phyloP scores from a whole-genome alignment of 2,797 vertebrate genomes.

The Momotus momota region DNA sequence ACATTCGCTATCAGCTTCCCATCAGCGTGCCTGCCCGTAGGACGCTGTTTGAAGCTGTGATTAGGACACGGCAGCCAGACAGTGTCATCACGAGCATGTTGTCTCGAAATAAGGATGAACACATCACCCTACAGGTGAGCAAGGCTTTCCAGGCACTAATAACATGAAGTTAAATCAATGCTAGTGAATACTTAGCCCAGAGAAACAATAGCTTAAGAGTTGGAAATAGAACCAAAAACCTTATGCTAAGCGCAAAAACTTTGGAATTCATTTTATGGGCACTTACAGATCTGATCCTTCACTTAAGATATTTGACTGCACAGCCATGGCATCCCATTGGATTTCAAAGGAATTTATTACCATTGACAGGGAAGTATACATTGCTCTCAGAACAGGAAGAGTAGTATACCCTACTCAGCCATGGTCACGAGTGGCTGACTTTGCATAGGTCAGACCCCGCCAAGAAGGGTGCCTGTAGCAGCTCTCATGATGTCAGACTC shows the following conservation, averaged over 20 bases:
- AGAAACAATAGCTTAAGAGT: background rate
- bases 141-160: background rate
- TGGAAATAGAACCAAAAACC: background rate
- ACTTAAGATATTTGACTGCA: background rate
- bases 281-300: background rate
- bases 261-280: background rate
- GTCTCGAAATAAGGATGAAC: constrained; percentile 84
- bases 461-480: background rate
- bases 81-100: constrained; percentile 82
- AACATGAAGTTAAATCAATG: background rate
- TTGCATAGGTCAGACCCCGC: background rate
- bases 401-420: background rate
- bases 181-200: background rate
- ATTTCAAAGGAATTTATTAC: background rate
- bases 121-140: constrained; percentile 87
- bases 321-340: background rate
- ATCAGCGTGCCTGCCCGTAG: constrained; percentile 77
- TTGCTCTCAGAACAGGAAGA: background rate
- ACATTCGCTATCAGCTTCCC: constrained; percentile 82
- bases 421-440: fast-evolving
- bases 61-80: constrained; percentile 88
- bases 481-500: background rate
- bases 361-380: background rate
- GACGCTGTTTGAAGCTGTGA: constrained; percentile 84
- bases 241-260: background rate